These are phyloP conservation scores for Henricia sp. DNA, from an alignment of 53 echinoderm and acorn worm genomes.

Conservation along the genomic window DNA sequence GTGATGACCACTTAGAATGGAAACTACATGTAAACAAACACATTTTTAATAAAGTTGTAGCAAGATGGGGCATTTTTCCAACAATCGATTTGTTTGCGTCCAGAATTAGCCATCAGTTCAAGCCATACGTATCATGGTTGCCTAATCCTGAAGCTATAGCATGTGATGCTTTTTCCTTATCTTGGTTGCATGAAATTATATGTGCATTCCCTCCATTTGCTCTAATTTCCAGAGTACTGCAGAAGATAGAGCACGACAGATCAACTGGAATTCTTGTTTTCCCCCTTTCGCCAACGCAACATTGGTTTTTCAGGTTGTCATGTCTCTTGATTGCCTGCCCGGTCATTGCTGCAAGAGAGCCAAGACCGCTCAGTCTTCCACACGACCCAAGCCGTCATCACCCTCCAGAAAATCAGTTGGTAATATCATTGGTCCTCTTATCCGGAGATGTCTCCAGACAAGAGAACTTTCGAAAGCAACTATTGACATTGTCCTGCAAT, in stretches of 20 bases:
- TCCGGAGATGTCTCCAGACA: constrained; percentile 22
- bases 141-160: background rate
- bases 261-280: background rate
- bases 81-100: constrained; percentile 11
- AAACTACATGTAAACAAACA: background rate
- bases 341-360: constrained; percentile 26
- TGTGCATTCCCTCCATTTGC: constrained; percentile 1
- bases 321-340: constrained; percentile 54
- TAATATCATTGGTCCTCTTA: constrained; percentile 19
- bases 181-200: background rate
- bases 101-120: background rate
- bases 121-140: background rate
- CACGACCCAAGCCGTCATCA: constrained; percentile 4
- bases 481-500: constrained; percentile 26
- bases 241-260: background rate
- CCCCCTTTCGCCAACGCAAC: constrained; percentile 54
- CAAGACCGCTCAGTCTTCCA: constrained; percentile 26
- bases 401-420: constrained; percentile 23
- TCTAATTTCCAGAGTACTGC: background rate
- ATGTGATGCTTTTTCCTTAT: constrained; percentile 4
- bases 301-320: constrained; percentile 49
- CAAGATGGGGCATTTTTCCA: background rate
- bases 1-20: constrained; percentile 10
- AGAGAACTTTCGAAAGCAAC: constrained; percentile 34
- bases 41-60: background rate